Conservation (phyloP, 2,113 vertebrate species). For the Astur gentilis region DNA sequence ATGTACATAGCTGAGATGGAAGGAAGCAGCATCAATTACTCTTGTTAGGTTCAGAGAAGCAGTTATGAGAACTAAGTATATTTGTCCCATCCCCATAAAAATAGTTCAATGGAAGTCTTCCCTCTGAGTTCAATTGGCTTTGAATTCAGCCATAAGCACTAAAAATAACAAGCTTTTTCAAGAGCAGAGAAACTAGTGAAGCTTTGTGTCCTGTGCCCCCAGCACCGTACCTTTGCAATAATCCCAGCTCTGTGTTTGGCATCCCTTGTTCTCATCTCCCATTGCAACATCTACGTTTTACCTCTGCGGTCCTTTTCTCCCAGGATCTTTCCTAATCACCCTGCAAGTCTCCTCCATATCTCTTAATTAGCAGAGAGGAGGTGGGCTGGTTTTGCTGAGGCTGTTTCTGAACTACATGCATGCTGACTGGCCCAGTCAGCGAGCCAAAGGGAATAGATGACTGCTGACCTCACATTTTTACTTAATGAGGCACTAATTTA, state of each 20-base stretch:
- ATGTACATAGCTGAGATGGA: neutral
- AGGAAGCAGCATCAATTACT: neutral
- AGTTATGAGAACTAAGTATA: neutral
- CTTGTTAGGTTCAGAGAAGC: neutral
- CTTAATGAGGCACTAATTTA: slow-evolving; percentile 63
- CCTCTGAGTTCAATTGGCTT: slow-evolving; percentile 2
- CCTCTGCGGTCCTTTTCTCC: neutral
- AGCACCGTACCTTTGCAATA: neutral
- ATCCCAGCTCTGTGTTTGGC: neutral
- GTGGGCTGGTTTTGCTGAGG: slow-evolving; percentile 14
- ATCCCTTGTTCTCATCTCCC: neutral
- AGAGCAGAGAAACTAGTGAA: neutral
- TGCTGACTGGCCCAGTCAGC: neutral
- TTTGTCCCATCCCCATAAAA: slow-evolving; percentile 16
- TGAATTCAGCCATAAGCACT: slow-evolving; percentile 29
- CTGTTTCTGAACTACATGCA: neutral
- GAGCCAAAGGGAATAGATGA: slow-evolving; percentile 26
- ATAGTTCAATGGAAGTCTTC: slow-evolving; percentile 40
- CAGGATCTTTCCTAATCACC: neutral
- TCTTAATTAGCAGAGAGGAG: slow-evolving; percentile 13
- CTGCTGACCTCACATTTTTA: slow-evolving; percentile 58
- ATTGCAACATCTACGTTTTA: neutral
- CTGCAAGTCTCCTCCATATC: neutral
- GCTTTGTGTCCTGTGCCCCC: slow-evolving; percentile 10
- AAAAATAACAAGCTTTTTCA: slow-evolving; percentile 52